Evolutionary conservation across 1,140 invertebrate species (phyloP).

Genomic region (Leptoteleia sp.): DNA sequence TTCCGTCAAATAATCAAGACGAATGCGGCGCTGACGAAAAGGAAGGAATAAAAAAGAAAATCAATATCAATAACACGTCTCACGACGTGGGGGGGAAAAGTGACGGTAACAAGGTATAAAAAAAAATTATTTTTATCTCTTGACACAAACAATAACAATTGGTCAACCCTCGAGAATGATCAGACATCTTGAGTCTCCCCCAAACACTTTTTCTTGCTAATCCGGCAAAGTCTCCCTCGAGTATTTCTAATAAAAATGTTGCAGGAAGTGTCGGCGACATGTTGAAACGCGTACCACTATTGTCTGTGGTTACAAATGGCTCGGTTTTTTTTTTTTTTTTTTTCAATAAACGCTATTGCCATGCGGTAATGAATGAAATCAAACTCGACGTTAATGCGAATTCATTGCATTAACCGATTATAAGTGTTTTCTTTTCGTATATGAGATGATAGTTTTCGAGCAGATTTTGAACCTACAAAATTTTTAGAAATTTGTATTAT

Average conservation of each 20-base stretch:
- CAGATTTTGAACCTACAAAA: too few species aligned
- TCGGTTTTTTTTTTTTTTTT: too few species aligned
- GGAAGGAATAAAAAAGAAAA: too few species aligned
- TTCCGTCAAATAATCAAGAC: too few species aligned
- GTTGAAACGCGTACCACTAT: slow-evolving; percentile 15
- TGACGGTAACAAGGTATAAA: slow-evolving; percentile 36
- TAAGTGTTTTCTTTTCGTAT: too few species aligned
- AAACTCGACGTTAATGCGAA: too few species aligned
- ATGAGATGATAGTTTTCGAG: too few species aligned
- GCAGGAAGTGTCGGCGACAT: slow-evolving; percentile 27
- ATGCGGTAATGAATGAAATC: slow-evolving; percentile 4
- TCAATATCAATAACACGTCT: slow-evolving; percentile 22
- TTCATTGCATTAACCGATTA: too few species aligned
- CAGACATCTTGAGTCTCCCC: slow-evolving; percentile 21
- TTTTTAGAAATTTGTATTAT: too few species aligned
- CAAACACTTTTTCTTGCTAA: slow-evolving; percentile 42
- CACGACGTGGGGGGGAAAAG: slow-evolving; percentile 6
- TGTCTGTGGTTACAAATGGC: slow-evolving; percentile 13
- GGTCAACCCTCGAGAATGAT: slow-evolving; percentile 42
- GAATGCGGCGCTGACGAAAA: too few species aligned
- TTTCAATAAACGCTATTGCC: slow-evolving; percentile 12
- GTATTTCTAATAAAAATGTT: slow-evolving; percentile 47
- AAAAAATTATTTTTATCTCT: slow-evolving; percentile 44
- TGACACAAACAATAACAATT: slow-evolving; percentile 38
- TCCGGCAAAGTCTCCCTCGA: slow-evolving; percentile 31